These are phyloP conservation scores for Sitophilus oryzae DNA, from an alignment of 1,140 invertebrate species.

Conservation along the genomic window DNA sequence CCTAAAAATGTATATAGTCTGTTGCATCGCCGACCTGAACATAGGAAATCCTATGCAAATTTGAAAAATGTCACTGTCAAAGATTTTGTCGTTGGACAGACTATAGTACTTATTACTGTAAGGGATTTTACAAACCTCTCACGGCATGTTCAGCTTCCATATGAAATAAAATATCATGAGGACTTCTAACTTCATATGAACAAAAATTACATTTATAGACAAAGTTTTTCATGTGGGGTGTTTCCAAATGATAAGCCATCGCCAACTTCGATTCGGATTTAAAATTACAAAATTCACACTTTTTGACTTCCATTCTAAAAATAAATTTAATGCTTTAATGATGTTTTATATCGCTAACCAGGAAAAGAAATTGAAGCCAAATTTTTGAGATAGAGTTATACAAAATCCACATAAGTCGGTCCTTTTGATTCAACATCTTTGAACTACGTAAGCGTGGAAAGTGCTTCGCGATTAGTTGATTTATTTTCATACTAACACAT, in stretches of 20 bases:
- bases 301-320: slow-evolving; percentile 53
- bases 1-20: slow-evolving; percentile 34
- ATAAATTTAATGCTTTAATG: too few species aligned
- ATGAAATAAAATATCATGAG: slow-evolving; percentile 84
- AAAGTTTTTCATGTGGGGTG: slow-evolving; percentile 84
- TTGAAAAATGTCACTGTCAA: too few species aligned
- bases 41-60: too few species aligned
- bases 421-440: too few species aligned
- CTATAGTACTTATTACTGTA: background rate
- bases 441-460: too few species aligned
- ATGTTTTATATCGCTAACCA: too few species aligned
- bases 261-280: slow-evolving; percentile 84
- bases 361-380: too few species aligned
- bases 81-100: too few species aligned
- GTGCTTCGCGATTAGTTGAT: too few species aligned
- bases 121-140: slow-evolving; percentile 37
- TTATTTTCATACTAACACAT: too few species aligned
- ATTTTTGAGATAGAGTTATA: too few species aligned
- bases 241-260: slow-evolving; percentile 85
- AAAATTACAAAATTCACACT: slow-evolving; percentile 88
- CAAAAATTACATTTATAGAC: slow-evolving; percentile 86
- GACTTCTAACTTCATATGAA: slow-evolving; percentile 71
- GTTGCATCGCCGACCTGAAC: background rate
- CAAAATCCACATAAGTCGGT: too few species aligned
- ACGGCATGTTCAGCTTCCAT: slow-evolving; percentile 86